Evolutionary conservation across 2,888 invertebrate species (phyloP).

Genomic region (Helobdella robusta): DNA sequence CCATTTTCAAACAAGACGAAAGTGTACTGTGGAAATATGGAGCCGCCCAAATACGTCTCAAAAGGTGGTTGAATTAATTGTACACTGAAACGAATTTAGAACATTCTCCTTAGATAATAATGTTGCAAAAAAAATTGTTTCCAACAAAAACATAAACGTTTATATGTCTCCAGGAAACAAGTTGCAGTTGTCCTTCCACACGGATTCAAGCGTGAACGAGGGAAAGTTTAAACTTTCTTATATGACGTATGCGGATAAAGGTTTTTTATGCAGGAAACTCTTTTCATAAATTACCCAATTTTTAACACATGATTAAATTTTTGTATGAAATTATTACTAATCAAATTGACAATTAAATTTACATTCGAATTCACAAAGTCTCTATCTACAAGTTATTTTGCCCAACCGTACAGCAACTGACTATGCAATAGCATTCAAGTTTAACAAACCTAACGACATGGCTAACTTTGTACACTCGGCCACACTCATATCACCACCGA

Average conservation of each 20-base stretch:
- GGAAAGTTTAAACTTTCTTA: constrained; percentile 25
- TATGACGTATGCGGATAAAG: constrained; percentile 16
- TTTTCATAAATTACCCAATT: not conserved
- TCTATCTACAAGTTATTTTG: no score
- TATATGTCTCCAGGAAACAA: no score
- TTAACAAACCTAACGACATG: not conserved
- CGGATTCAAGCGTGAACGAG: constrained; percentile 10
- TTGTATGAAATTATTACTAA: not conserved
- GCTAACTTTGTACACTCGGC: not conserved
- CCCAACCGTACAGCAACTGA: constrained; percentile 13
- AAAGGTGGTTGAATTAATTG: not conserved
- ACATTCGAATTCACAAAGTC: no score
- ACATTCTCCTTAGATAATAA: no score
- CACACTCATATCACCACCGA: constrained; percentile 24
- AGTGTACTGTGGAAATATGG: constrained; percentile 20
- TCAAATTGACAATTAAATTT: not conserved
- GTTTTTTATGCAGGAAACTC: not conserved
- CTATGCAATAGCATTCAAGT: constrained; percentile 18
- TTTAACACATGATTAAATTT: not conserved
- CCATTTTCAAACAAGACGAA: not conserved
- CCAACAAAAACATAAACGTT: no score
- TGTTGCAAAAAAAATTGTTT: no score
- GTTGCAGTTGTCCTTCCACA: constrained; percentile 9
- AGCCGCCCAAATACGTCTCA: constrained; percentile 24
- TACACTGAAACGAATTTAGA: no score